phyloP scores from a whole-genome alignment of 2,797 vertebrate species.

The Astyanax mexicanus region DNA sequence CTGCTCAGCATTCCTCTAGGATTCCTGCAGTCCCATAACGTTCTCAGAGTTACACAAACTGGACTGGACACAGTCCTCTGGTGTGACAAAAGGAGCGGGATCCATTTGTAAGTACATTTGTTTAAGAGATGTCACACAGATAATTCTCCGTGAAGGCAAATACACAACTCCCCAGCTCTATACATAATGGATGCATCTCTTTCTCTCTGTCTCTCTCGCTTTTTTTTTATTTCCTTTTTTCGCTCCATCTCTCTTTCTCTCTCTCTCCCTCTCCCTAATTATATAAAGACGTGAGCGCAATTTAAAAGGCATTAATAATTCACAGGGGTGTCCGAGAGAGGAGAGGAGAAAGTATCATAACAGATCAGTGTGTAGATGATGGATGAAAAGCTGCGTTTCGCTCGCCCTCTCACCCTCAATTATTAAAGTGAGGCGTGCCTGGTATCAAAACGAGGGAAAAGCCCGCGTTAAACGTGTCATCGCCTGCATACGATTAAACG shows the following conservation, averaged over 20 bases:
- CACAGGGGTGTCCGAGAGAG: constrained; percentile 35
- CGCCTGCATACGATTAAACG: constrained; percentile 1
- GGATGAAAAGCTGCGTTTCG: neutral
- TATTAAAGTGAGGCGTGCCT: constrained; percentile 36
- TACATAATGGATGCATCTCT: constrained; percentile 53
- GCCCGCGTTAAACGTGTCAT: neutral
- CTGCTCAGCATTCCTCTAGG: neutral
- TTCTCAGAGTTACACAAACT: neutral
- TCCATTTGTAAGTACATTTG: constrained; percentile 64
- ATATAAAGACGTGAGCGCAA: constrained; percentile 65
- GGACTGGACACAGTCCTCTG: neutral
- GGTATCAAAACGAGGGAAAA: constrained; percentile 17
- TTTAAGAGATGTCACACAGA: constrained; percentile 61
- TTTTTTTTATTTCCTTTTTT: constrained; percentile 61
- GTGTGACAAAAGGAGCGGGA: constrained; percentile 33
- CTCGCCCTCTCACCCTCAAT: constrained; percentile 26
- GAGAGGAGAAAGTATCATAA: constrained; percentile 28
- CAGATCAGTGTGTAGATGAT: constrained; percentile 34
- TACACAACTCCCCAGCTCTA: constrained; percentile 54
- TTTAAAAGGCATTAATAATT: constrained; percentile 74
- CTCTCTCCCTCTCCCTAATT: constrained; percentile 55
- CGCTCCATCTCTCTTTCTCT: constrained; percentile 55
- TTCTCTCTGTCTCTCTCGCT: too few species aligned
- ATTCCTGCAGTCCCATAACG: too few species aligned
- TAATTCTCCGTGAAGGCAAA: constrained; percentile 64